Percentiles rank a stretch among this genome's conserved stretches.
phyloP scores from a whole-genome alignment of 2,113 vertebrate species.

The Chloebia gouldiae region DNA sequence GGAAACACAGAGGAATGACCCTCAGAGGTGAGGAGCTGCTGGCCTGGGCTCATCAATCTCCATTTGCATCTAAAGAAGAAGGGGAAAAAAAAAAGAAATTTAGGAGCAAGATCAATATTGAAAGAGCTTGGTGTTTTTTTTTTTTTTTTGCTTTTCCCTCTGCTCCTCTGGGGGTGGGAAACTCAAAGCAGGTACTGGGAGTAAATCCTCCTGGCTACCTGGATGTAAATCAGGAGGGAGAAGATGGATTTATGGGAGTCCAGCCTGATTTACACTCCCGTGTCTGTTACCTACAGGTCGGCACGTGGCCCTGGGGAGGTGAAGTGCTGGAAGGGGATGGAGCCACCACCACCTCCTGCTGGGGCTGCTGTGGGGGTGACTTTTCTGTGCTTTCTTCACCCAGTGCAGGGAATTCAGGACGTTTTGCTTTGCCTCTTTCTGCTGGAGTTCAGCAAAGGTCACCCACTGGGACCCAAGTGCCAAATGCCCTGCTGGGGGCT shows the following conservation, averaged over 20 bases:
- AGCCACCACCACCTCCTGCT: neutral
- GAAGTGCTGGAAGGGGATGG: neutral
- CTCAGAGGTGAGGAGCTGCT: neutral
- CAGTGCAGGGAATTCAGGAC: neutral
- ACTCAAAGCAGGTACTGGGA: neutral
- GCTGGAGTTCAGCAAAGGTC: neutral
- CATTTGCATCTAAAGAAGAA: neutral
- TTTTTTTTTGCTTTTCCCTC: neutral
- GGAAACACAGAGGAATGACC: neutral
- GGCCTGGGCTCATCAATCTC: constrained; percentile 1
- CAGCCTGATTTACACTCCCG: neutral
- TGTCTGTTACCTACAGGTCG: neutral
- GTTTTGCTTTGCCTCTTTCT: neutral
- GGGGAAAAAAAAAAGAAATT: neutral
- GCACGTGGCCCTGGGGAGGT: rapidly evolving
- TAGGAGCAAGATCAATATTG: constrained; percentile 17
- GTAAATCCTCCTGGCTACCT: neutral
- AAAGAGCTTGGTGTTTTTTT: neutral
- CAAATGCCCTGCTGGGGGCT: neutral
- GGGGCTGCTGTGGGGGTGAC: neutral
- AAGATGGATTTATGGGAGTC: neutral
- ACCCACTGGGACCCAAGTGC: rapidly evolving
- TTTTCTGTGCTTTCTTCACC: neutral
- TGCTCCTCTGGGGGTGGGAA: neutral
- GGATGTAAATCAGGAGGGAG: neutral